phyloP scores from a whole-genome alignment of 2,888 invertebrate genomes.

The Cephus sareptanus region DNA sequence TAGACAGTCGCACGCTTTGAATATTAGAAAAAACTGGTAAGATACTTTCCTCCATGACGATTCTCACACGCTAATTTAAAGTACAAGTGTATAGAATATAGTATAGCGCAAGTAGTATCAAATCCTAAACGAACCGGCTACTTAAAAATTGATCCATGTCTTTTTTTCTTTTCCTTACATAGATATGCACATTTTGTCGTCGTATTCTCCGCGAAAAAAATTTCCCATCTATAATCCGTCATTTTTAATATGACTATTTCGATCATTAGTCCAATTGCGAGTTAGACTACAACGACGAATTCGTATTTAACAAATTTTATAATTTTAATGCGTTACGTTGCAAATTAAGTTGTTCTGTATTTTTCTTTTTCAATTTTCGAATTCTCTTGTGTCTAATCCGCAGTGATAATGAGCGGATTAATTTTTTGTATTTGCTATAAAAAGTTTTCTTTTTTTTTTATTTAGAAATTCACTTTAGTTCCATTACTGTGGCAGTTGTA shows the following conservation, averaged over 20 bases:
- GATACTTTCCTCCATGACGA: constrained; percentile 8
- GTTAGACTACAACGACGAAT: not conserved
- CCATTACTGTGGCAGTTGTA: not conserved
- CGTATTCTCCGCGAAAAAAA: not conserved
- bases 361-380: constrained; percentile 7
- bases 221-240: constrained; percentile 4
- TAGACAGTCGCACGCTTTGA: constrained; percentile 4
- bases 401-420: not conserved
- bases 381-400: not conserved
- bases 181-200: constrained; percentile 44
- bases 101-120: constrained; percentile 33
- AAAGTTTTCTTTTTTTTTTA: not conserved
- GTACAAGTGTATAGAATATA: constrained; percentile 6
- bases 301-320: not conserved
- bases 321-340: constrained; percentile 20
- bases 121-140: constrained; percentile 44
- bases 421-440: not conserved
- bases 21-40: constrained; percentile 14
- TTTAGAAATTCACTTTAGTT: not conserved
- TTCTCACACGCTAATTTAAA: constrained; percentile 7
- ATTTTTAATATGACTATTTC: constrained; percentile 9
- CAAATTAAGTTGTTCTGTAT: constrained; percentile 25
- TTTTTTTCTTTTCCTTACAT: constrained; percentile 29
- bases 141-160: constrained; percentile 47
- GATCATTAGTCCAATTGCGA: constrained; percentile 2